phyloP scores from a whole-genome alignment of 2,888 invertebrate species.

The Cristatella mucedo region DNA sequence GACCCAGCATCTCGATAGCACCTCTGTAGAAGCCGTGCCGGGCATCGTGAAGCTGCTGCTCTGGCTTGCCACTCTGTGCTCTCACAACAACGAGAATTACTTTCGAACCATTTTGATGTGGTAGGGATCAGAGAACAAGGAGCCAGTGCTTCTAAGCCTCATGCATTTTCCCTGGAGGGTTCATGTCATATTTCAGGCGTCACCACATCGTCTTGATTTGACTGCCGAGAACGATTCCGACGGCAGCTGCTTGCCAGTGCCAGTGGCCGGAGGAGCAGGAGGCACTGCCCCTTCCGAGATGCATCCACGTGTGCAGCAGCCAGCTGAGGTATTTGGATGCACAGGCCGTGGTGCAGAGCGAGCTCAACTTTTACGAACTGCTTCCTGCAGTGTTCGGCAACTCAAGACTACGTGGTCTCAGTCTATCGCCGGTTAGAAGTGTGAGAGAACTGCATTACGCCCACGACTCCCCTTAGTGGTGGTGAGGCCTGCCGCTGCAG shows the following conservation, averaged over 20 bases:
- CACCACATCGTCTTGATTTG: too few species aligned
- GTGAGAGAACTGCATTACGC: conserved; percentile 35
- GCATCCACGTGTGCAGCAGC: too few species aligned
- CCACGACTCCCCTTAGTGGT: too few species aligned
- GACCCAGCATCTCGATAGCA: conserved; percentile 39
- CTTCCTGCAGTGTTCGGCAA: conserved; percentile 27
- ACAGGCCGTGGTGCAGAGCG: conserved; percentile 34
- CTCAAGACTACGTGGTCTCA: conserved; percentile 38
- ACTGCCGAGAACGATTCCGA: too few species aligned
- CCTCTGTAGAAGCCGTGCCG: conserved; percentile 40
- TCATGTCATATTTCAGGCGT: too few species aligned
- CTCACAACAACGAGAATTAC: conserved; percentile 42
- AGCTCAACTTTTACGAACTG: conserved; percentile 36
- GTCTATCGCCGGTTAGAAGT: conserved; percentile 38
- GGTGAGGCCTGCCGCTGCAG: too few species aligned
- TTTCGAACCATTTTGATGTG: conserved; percentile 43
- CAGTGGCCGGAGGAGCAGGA: too few species aligned
- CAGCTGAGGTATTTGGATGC: conserved; percentile 36
- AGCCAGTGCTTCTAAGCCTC: conserved; percentile 10
- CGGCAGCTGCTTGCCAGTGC: too few species aligned
- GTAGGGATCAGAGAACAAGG: conserved; percentile 20
- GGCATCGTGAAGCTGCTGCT: conserved; percentile 39
- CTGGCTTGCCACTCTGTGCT: conserved; percentile 39
- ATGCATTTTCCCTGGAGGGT: too few species aligned
- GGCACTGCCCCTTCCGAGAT: too few species aligned